Base-by-base conservation (phyloP, 2,113 vertebrate genomes). In the Prunella fulvescens region DNA sequence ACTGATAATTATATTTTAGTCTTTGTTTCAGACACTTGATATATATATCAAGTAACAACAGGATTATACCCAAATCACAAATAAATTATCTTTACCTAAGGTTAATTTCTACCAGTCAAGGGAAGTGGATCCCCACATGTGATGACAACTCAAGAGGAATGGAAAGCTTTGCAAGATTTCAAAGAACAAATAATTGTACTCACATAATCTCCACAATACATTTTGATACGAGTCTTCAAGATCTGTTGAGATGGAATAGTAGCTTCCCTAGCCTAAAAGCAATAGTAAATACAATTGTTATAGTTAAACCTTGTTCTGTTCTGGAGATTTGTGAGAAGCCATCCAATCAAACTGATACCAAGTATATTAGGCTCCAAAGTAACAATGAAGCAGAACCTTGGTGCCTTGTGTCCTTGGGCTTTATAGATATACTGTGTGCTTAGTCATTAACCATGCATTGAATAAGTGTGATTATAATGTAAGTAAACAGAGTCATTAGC, bases 161-260 rank as follows among this genome's bases (percentile, higher is more conserved):
- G 18, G 80, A 65, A 65, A 50, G 1, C 47, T 88, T 42, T 57
- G 35, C 62, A 80, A 94, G 51, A 64, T 82, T 95, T 92, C 57
- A 29, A 11, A 88, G 60, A 96, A 90, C 19, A 65, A 54, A 19
- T n/a, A 23, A 50, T 93, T 90, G 45, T 98, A 98, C 98, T 98
- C 81, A 98, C 98, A 44, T 98, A 98, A 54, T 93, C 83, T 42
- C 96, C 98, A 23, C 96, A 95, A 67, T 97, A 98, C 98, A 98
- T 98, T 92, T 91, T 96, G 94, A 70, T 64, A 33, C 0, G 29
- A 71, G 35, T 65, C 61, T 81, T 69, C 85, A 83, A 37, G 13
- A 91, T 96, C 64, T 31, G 40, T 31, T 77, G 37, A 64, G 60
- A 88, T 65, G 56, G 61, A 85, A 70, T 7, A 57, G 61, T 57